A percentile compares a stretch with the other conserved stretches of the same genome.
Evolutionary conservation across 2,113 vertebrate genomes (phyloP).

Genomic region (Menura novaehollandiae): DNA sequence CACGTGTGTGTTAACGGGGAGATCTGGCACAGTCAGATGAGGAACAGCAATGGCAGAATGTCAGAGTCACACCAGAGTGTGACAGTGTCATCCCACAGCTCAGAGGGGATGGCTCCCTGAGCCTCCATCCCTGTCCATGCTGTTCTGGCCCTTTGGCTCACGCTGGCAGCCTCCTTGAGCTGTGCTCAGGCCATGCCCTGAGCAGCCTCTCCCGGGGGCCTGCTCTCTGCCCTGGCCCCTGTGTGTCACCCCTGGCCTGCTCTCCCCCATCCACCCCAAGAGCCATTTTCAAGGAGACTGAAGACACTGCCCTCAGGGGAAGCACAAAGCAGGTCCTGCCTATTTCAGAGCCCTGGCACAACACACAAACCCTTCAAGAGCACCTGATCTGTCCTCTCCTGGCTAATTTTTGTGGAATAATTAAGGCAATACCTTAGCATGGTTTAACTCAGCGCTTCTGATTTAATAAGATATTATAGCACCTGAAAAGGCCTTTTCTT

Average conservation of each 20-base stretch:
- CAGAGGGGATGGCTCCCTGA: not conserved
- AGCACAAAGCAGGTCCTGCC: not conserved
- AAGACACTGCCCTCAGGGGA: not conserved
- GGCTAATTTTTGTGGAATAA: not conserved
- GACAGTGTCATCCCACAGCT: not conserved
- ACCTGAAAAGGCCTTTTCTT: not conserved
- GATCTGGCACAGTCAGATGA: not conserved
- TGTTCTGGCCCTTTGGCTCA: not conserved
- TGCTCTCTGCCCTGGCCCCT: not conserved
- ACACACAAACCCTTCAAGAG: not conserved
- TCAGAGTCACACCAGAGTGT: not conserved
- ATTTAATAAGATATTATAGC: not conserved
- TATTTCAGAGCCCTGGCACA: not conserved
- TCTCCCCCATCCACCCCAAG: not conserved
- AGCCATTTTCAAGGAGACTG: not conserved
- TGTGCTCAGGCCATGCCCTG: not conserved
- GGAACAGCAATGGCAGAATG: not conserved
- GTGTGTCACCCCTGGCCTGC: not conserved
- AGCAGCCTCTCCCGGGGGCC: not conserved
- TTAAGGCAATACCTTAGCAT: not conserved
- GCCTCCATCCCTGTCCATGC: not conserved
- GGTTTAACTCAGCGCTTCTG: not conserved
- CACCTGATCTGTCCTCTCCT: not conserved
- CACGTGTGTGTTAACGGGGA: not conserved
- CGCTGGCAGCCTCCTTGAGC: not conserved